Conservation (phyloP, 1,140 invertebrate genomes). For the Conus betulinus region DNA sequence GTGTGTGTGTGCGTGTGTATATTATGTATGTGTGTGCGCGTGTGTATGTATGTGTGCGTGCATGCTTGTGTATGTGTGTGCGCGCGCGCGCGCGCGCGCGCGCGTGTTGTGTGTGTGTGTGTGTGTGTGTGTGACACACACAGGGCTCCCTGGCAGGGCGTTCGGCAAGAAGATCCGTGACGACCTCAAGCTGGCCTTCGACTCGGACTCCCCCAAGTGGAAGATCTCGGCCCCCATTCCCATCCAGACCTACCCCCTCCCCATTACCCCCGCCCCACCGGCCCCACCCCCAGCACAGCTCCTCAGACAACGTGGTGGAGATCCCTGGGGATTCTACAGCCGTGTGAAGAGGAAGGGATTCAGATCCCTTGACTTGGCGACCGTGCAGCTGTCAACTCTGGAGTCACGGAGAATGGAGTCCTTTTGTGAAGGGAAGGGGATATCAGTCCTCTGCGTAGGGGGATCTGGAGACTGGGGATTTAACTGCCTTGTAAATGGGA, state of each 20-base stretch:
- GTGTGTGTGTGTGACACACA: slow-evolving; percentile 52
- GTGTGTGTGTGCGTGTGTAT: background rate
- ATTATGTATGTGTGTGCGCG: slow-evolving; percentile 54
- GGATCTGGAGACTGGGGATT: too few species aligned
- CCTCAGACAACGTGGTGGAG: slow-evolving; percentile 40
- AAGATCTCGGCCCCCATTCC: slow-evolving; percentile 58
- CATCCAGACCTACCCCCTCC: slow-evolving; percentile 48
- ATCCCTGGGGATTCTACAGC: slow-evolving; percentile 28
- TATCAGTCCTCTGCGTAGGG: background rate
- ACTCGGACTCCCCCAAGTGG: slow-evolving; percentile 46
- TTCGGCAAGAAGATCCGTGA: slow-evolving; percentile 83
- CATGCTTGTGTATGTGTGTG: slow-evolving; percentile 60
- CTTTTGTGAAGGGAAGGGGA: background rate
- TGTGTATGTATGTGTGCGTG: background rate
- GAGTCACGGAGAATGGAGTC: background rate
- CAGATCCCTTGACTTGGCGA: too few species aligned
- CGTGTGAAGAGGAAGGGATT: background rate
- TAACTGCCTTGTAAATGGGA: background rate
- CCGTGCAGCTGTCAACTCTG: too few species aligned
- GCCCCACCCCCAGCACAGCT: slow-evolving; percentile 47
- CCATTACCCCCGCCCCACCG: background rate
- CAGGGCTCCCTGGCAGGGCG: slow-evolving; percentile 86
- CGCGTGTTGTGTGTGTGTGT: background rate
- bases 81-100: too few species aligned
- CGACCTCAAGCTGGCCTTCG: slow-evolving; percentile 64